phyloP scores from a whole-genome alignment of 2,888 invertebrate species.

The Pollenia angustigena region DNA sequence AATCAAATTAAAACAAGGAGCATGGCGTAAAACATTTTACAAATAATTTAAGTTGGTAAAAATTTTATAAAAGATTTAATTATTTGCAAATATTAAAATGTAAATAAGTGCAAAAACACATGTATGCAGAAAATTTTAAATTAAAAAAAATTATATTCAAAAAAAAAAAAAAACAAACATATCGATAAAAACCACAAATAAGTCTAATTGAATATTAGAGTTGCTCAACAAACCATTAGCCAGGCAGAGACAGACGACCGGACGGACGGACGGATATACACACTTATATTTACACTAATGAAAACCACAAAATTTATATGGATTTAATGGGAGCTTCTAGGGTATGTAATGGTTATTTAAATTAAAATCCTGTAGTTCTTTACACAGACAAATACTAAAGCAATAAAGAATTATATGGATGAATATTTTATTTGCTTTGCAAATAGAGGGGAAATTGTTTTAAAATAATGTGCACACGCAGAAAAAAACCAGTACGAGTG shows the following conservation, averaged over 20 bases:
- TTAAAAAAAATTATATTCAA: background rate
- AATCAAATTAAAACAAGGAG: background rate
- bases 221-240: background rate
- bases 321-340: background rate
- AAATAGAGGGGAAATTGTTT: background rate
- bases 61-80: conserved; percentile 18
- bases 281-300: conserved; percentile 15
- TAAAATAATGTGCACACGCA: no score
- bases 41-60: conserved; percentile 2
- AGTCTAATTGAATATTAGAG: background rate
- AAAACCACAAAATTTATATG: conserved; percentile 46
- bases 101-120: background rate
- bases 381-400: conserved; percentile 21
- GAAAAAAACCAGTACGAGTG: no score
- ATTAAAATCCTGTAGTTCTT: conserved; percentile 11
- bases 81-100: background rate
- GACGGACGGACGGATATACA: background rate
- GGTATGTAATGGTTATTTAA: background rate
- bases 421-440: background rate
- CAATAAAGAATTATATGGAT: background rate
- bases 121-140: no score
- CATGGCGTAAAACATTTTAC: background rate
- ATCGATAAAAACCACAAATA: conserved; percentile 30
- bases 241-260: background rate
- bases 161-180: background rate